Base-by-base conservation (phyloP, 2,113 vertebrate species). In the Rhineura floridana region DNA sequence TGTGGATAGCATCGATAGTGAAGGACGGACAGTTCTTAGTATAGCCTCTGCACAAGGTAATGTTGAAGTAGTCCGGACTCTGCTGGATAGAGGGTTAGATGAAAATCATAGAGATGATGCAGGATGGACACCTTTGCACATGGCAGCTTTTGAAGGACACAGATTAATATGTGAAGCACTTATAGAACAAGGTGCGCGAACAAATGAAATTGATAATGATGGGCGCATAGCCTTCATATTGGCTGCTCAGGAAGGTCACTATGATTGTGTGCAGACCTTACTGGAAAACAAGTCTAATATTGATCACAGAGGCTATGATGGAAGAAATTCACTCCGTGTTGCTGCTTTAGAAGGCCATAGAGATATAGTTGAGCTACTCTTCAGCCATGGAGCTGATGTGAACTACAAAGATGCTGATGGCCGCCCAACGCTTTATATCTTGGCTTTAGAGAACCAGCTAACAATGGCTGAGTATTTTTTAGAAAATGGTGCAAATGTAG, bases 71-170 rank as follows among this genome's bases (percentile, higher is more conserved):
- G 99, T 99, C 9, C 96, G 98, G 73, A 99, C 99, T 96, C 98
- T 99, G 95, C 97, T 99, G 97, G 99, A 99, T 97, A 98, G 99
- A 95, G 99, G 99, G 42, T 93, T 99, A 62, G 99, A 99, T 82
- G 99, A 99, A 92, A 99, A 99, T 89, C 99, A 99, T 91, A 96
- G 99, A 78, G 99, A 99, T 1, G 99, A 99, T 59, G 98, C 98
- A 2, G 99, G 99, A 84, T 99, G 99, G 99, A 99, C 99, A 0
- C 98, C 99, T 39, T 95, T 99, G 85, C 99, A 99, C 94, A 99
- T 99, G 99, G 98, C 99, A 85, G 96, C 98, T 23, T 99, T 99
- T 83, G 98, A 99, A 96, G 99, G 99, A 83, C 98, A 99, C 92
- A 96, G 98, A 52, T 95, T 98, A 95, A 98, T 99, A 83, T 99